Base-by-base conservation (phyloP, 2,113 vertebrate genomes). In the Nerophis ophidion region DNA sequence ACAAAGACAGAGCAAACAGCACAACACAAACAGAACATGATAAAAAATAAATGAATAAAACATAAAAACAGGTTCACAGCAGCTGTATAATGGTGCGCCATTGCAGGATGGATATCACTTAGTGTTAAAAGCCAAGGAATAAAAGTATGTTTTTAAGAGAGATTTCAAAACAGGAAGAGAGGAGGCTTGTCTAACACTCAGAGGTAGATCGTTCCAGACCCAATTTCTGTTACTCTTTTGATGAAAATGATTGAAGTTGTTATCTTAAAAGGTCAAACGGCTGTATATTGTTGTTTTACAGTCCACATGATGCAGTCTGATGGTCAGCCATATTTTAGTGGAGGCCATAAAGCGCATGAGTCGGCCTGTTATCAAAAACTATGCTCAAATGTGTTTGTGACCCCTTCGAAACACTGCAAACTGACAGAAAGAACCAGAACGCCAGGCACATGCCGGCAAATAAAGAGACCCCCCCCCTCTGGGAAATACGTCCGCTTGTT, bases 391-490 rank as follows among this genome's bases (percentile, higher is more conserved):
- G 67, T 46, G 65, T 66, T 66, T 72, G 51, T 58, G 14, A 63
- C 57, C 47, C 47, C 56, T 64, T 68, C 19, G 19, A 69, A 83
- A 84, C 65, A 83, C 74, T 77, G 62, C 61, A 36, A 49, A 1
- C 57, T 38, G 50, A 26, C 26, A 16, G 81, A 83, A 85, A 60
- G 17, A 63, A 67, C 81, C 63, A 81, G 82, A 88, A 80, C 65
- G 45, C 17, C 8, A 71, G 64, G 61, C 55, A 12, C 1, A 48
- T 33, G 58, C 72, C 75, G 73, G 77, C 77, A 73, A 65, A 46
- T 52, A 61, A 81, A 86, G 86, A 85, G 66, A 54, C 15, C 40
- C 11, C 12, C 2, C 26, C 40, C 54, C 54, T 10, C 10, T 63
- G 67, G 69, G 77, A 82, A 84, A 78, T 71, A 52, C 81, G 70